A percentile compares a stretch with the other conserved stretches of the same genome.
Conservation (phyloP, 2,888 invertebrate genomes). For the Spodoptera littoralis region DNA sequence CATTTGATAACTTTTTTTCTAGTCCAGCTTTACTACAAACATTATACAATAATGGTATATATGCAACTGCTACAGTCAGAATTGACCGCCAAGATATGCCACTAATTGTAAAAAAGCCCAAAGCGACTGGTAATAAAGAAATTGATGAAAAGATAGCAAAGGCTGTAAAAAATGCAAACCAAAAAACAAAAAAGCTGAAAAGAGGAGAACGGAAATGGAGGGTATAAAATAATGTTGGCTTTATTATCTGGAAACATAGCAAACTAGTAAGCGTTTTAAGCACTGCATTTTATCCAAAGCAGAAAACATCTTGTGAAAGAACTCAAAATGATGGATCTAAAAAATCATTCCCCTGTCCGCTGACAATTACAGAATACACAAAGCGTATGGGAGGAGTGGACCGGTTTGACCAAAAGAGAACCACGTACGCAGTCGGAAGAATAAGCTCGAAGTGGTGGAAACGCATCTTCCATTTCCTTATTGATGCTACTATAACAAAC, state of each 20-base stretch:
- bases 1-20: slow-evolving; percentile 28
- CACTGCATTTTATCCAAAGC: slow-evolving; percentile 36
- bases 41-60: slow-evolving; percentile 12
- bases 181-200: slow-evolving; percentile 30
- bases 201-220: slow-evolving; percentile 22
- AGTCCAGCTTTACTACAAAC: slow-evolving; percentile 10
- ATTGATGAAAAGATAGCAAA: slow-evolving; percentile 28
- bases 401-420: too few relatives aligned
- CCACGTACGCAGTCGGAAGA: slow-evolving; percentile 17
- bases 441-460: slow-evolving; percentile 27
- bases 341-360: slow-evolving; percentile 36
- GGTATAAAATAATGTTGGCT: slow-evolving; percentile 19
- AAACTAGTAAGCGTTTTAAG: slow-evolving; percentile 18
- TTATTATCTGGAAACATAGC: slow-evolving; percentile 16
- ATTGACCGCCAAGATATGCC: slow-evolving; percentile 29
- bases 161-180: slow-evolving; percentile 41
- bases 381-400: slow-evolving; percentile 48
- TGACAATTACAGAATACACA: slow-evolving; percentile 35
- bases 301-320: slow-evolving; percentile 31
- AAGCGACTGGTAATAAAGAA: slow-evolving; percentile 32
- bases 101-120: slow-evolving; percentile 34
- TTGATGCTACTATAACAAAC: slow-evolving; percentile 38
- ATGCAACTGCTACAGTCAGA: slow-evolving; percentile 21
- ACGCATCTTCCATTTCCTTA: slow-evolving; percentile 35
- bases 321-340: slow-evolving; percentile 51